Evolutionary conservation across 2,113 vertebrate species (phyloP).

Genomic region (Neopipo cinnamomea): DNA sequence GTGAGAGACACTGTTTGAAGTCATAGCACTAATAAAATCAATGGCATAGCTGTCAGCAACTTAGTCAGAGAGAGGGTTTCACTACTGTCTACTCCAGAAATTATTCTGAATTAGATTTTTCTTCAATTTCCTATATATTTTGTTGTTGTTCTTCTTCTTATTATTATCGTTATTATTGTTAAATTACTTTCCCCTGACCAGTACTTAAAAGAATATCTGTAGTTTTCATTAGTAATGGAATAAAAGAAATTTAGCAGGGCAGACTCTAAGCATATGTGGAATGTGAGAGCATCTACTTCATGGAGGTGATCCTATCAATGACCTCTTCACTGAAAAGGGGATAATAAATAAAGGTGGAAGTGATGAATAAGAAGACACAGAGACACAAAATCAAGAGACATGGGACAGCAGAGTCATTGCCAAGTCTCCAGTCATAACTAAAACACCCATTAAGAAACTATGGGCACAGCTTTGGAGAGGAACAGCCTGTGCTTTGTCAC

Average conservation of each 20-base stretch:
- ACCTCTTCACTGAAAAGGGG: not conserved
- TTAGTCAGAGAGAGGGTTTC: not conserved
- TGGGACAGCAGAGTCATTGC: not conserved
- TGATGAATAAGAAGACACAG: not conserved
- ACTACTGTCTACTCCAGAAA: not conserved
- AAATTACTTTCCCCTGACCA: not conserved
- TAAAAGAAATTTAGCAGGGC: not conserved
- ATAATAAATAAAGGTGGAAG: not conserved
- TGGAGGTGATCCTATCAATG: not conserved
- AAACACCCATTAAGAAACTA: not conserved
- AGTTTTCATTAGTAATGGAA: not conserved
- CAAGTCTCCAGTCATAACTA: not conserved
- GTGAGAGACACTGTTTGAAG: not conserved
- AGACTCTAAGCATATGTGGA: not conserved
- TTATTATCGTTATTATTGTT: not conserved
- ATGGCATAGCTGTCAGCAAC: not conserved
- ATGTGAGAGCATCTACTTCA: not conserved
- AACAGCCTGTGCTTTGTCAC: not conserved
- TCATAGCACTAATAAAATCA: not conserved
- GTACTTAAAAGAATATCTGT: not conserved
- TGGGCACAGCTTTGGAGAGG: not conserved
- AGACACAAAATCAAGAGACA: not conserved
- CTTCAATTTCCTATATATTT: not conserved
- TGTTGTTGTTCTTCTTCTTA: not conserved
- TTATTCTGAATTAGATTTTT: not conserved